phyloP scores from a whole-genome alignment of 2,113 vertebrate species.

The Alosa alosa region DNA sequence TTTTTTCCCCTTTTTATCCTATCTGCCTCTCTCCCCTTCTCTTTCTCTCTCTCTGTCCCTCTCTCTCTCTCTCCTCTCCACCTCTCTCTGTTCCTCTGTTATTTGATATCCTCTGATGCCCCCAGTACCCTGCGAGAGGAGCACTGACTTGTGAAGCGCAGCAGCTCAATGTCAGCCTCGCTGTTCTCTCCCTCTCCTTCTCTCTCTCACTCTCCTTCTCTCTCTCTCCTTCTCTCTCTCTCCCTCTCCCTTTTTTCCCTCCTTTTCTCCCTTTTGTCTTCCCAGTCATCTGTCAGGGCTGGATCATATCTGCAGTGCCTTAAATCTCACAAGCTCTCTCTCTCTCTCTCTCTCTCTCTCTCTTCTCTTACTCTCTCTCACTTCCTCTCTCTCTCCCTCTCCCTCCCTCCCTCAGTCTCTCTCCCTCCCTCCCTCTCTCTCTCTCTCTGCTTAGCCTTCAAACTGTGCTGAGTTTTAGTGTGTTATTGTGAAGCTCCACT shows the following conservation, averaged over 20 bases:
- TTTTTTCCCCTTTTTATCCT: background rate
- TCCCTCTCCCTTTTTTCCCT: background rate
- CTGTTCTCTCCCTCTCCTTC: background rate
- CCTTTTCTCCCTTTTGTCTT: background rate
- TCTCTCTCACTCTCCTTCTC: background rate
- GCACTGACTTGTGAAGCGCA: background rate
- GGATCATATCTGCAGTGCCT: constrained; percentile 6
- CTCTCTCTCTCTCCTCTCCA: background rate
- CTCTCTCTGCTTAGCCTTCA: background rate
- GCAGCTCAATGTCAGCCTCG: constrained; percentile 7
- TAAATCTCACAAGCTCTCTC: background rate
- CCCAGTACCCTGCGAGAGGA: background rate
- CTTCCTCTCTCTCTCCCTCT: no score
- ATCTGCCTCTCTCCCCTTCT: background rate
- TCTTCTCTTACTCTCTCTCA: background rate
- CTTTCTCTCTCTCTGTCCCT: background rate
- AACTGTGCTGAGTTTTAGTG: background rate
- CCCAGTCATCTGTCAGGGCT: background rate
- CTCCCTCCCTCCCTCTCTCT: background rate
- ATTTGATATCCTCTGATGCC: background rate
- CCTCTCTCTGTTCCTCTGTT: background rate
- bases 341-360: background rate
- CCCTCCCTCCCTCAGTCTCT: no score
- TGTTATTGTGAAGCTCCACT: background rate
- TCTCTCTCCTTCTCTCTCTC: background rate